Conservation (phyloP, 1,140 invertebrate species). For the Danaus plexippus region DNA sequence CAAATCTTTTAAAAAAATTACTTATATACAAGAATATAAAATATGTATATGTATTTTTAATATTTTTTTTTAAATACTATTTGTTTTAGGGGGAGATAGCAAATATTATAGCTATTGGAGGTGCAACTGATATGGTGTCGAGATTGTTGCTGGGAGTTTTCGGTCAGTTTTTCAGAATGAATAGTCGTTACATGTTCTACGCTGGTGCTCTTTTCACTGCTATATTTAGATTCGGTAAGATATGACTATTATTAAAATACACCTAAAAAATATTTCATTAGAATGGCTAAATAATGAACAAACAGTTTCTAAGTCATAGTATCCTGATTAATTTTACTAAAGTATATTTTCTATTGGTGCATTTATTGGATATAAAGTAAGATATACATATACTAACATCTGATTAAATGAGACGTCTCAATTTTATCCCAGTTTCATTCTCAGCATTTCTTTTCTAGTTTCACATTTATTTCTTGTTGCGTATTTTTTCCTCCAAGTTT, state of each 20-base stretch:
- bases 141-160: constrained; percentile 47
- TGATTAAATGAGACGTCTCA: too few relatives aligned
- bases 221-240: constrained; percentile 68
- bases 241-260: constrained; percentile 3
- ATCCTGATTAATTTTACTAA: too few relatives aligned
- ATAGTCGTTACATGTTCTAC: constrained; percentile 72
- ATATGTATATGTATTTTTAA: too few relatives aligned
- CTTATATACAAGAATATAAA: too few relatives aligned
- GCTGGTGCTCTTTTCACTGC: constrained; percentile 66
- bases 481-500: too few relatives aligned
- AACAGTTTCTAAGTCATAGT: too few relatives aligned
- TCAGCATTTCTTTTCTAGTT: neutral
- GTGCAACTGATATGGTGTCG: constrained; percentile 55
- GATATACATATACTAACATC: neutral
- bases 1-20: too few relatives aligned
- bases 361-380: neutral
- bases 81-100: constrained; percentile 53
- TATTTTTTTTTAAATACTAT: neutral
- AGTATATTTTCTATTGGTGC: too few relatives aligned
- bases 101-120: constrained; percentile 56
- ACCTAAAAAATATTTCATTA: too few relatives aligned
- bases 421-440: neutral
- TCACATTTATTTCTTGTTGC: too few relatives aligned
- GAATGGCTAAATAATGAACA: too few relatives aligned
- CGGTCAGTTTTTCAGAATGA: constrained; percentile 56